Base-by-base conservation (phyloP, 2,113 vertebrate species). In the Rhinichthys klamathensis region DNA sequence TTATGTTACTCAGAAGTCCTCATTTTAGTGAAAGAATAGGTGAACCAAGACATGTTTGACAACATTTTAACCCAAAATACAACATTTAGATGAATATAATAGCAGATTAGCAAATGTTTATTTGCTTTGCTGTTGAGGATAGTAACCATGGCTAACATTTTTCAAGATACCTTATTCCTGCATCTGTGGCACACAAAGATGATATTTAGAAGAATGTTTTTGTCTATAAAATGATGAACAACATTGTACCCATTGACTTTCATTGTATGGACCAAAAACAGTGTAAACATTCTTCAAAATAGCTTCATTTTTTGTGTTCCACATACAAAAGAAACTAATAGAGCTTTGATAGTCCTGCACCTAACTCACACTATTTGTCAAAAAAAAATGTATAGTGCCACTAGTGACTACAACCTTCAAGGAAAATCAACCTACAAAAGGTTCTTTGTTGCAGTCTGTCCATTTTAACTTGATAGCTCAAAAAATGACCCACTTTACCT, bases 31-130 rank as follows among this genome's bases (percentile, higher is more conserved):
- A 67, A 72, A 76, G 23, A n/a, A 73, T 4, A 21, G 54, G 69
- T 67, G 58, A 61, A 61, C 41, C 30, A 30, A 80, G 35, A 63
- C 32, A 63, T 60, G 21, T 78, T 78, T 78, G 32, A 78, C 54
- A 78, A 38, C 18, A 44, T 27, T 25, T 44, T 0, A 44, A 41
- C 2, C 35, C 32, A 56, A 77, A 41, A 27, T 56, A 23, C 16
- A 77, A 77, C n/a, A 56, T 77, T 56, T 32, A 77, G 9, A 35
- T 13, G 0, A 35, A 72, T 35, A 35, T n/a, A 30, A 56, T 6
- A 9, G 18, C 27, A 58, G 27, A 58, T 58, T 77, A 56, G 2
- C 51, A 77, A 77, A 54, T 46, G 15, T 51, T 18, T 51, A 75
- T 58, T 27, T 54, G 8, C 25, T 76, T 76, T 58, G 51, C 27